Base-by-base conservation (phyloP, 2,888 invertebrate genomes). In the Cerastis leucographa region DNA sequence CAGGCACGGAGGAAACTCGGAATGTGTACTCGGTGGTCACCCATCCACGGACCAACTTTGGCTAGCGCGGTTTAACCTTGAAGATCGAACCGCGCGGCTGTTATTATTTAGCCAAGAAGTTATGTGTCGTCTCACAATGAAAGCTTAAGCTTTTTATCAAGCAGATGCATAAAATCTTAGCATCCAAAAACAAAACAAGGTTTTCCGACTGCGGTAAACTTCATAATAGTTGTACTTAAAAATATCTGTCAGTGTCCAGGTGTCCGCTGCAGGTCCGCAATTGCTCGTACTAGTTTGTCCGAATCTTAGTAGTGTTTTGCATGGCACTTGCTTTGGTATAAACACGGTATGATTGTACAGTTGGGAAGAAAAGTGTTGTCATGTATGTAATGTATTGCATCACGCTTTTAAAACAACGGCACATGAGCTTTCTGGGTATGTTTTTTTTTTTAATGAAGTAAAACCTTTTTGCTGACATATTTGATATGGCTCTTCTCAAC, bases 401-500 rank as follows among this genome's bases (percentile, higher is more conserved):
- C 83, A 64, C 78, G 79, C 79, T 79, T n/a, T 83, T 9, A 22
- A 72, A 44, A 51, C 72, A 71, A 19, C 25, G 61, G 17, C 73
- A 62, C 44, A 5, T 22, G 1, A 40, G 81, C 19, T 77, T 62
- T 19, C 11, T 35, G 42, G 42, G n/a, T 29, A 22, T 29, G 19
- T 9, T 8, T 61, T 9, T 35, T 5, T 51, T 17, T 49, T 49
- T 17, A 2, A 19, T 40, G 0, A 5, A 69, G 14, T 25, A 40
- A 11, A 68, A 68, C n/a, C 11, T 68, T 9, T 68, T 49, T 67
- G 9, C 8, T 67, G 17, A 22, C 29, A 22, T 14, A 14, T 35
- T n/a, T 40, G 19, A n/a, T 40, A 7, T 19, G 40, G 4, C 83
- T 85, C 71, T 85, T 82, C 46, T 85, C 83, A 85, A 65, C 85